Percentiles rank a stretch among this genome's conserved stretches.
Conservation (phyloP, 2,113 vertebrate genomes). For the Saimiri boliviensis region DNA sequence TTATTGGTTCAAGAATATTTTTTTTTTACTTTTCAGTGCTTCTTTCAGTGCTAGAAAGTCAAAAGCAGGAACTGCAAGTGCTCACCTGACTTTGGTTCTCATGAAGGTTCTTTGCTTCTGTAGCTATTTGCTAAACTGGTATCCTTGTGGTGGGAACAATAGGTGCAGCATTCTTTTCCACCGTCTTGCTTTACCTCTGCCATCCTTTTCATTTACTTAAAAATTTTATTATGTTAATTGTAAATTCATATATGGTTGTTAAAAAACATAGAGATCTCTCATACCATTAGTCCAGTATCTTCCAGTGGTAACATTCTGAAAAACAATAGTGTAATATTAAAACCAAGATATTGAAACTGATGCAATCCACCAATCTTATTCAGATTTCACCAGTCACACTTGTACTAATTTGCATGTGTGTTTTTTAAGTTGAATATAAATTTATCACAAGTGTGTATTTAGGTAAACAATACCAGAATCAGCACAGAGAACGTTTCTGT, state of each 20-base stretch:
- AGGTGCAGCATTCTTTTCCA: too few relatives aligned
- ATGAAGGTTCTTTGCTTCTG: too few relatives aligned
- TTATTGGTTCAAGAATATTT: too few relatives aligned
- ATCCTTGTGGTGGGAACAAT: too few relatives aligned
- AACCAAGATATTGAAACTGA: neutral
- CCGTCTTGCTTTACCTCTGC: neutral
- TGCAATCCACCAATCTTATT: neutral
- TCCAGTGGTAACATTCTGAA: neutral
- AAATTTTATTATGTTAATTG: neutral
- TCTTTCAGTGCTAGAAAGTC: too few relatives aligned
- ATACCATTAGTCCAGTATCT: neutral
- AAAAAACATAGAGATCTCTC: neutral
- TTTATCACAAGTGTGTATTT: neutral
- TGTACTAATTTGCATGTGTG: neutral
- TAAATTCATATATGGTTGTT: neutral
- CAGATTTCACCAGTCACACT: neutral
- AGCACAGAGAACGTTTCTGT: neutral
- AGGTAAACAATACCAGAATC: neutral
- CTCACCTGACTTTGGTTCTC: too few relatives aligned
- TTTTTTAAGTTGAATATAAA: neutral
- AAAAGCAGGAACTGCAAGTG: too few relatives aligned
- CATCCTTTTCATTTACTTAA: neutral
- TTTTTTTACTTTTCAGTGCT: too few relatives aligned
- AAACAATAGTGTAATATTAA: neutral
- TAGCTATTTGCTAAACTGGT: too few relatives aligned